Evolutionary conservation across 2,888 invertebrate species (phyloP).

Genomic region (Leptinotarsa tumamoca): DNA sequence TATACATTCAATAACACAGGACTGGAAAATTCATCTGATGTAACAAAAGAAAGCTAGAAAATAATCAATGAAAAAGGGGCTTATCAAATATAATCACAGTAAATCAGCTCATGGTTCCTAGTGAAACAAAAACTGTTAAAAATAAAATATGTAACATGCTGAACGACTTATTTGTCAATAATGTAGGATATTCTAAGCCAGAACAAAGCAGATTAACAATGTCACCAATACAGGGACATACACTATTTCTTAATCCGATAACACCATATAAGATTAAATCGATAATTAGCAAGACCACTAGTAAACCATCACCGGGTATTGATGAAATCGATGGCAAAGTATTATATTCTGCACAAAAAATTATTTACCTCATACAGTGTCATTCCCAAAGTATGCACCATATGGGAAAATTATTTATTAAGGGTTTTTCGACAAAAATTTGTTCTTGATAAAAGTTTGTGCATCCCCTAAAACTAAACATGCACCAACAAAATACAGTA

Average conservation of each 20-base stretch:
- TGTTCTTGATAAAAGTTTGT: no score
- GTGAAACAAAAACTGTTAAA: conserved; percentile 13
- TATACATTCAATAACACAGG: no score
- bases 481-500: no score
- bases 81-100: no score
- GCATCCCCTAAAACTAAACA: no score
- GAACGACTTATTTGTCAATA: conserved; percentile 22
- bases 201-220: conserved; percentile 12
- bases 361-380: no score
- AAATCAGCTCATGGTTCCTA: background rate
- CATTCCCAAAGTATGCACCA: no score
- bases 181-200: conserved; percentile 16
- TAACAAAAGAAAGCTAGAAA: no score
- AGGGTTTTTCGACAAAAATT: no score
- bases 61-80: no score
- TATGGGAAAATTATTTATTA: no score
- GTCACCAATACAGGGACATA: conserved; percentile 14
- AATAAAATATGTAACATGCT: conserved; percentile 24
- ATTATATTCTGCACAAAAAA: background rate
- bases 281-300: conserved; percentile 19
- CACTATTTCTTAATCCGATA: conserved; percentile 23
- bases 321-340: background rate
- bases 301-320: background rate
- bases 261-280: conserved; percentile 8
- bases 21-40: no score